These are phyloP conservation scores for Chloroclysta siterata DNA, from an alignment of 2,888 invertebrate species.

Conservation along the genomic window DNA sequence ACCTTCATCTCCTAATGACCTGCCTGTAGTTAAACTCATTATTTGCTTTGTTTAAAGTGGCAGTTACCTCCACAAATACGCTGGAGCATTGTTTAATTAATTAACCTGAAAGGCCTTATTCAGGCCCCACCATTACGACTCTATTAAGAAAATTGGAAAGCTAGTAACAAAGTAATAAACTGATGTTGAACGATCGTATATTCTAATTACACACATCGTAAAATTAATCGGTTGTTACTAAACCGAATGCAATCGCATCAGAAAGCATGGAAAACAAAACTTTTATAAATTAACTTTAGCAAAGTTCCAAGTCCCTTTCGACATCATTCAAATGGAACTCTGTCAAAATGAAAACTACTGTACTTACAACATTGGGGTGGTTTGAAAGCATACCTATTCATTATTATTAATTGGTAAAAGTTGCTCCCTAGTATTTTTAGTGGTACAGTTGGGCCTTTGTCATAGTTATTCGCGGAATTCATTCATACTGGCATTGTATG, in stretches of 20 bases:
- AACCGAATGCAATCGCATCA: slow-evolving; percentile 63
- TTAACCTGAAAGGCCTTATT: slow-evolving; percentile 38
- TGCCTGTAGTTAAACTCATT: slow-evolving; percentile 58
- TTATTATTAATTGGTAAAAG: slow-evolving; percentile 79
- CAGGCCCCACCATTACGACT: slow-evolving; percentile 32
- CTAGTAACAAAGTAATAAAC: slow-evolving; percentile 30
- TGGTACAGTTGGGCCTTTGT: slow-evolving; percentile 67
- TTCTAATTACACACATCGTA: slow-evolving; percentile 75
- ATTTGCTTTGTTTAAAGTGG: slow-evolving; percentile 51
- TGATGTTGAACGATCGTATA: slow-evolving; percentile 42
- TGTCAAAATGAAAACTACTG: slow-evolving; percentile 72
- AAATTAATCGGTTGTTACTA: slow-evolving; percentile 73
- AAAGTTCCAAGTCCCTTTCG: slow-evolving; percentile 64
- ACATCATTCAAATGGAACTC: slow-evolving; percentile 67
- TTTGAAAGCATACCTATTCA: slow-evolving; percentile 61
- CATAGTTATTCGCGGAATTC: slow-evolving; percentile 52
- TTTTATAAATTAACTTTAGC: slow-evolving; percentile 53
- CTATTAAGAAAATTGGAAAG: slow-evolving; percentile 39
- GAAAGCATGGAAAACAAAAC: slow-evolving; percentile 58
- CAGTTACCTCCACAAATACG: slow-evolving; percentile 37
- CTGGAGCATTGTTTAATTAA: slow-evolving; percentile 37
- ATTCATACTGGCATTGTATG: slow-evolving; percentile 64
- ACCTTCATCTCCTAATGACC: slow-evolving; percentile 58
- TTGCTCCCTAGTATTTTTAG: slow-evolving; percentile 72
- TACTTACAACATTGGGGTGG: slow-evolving; percentile 63